Conservation (phyloP, 2,113 vertebrate species). For the Elaphurus davidianus region DNA sequence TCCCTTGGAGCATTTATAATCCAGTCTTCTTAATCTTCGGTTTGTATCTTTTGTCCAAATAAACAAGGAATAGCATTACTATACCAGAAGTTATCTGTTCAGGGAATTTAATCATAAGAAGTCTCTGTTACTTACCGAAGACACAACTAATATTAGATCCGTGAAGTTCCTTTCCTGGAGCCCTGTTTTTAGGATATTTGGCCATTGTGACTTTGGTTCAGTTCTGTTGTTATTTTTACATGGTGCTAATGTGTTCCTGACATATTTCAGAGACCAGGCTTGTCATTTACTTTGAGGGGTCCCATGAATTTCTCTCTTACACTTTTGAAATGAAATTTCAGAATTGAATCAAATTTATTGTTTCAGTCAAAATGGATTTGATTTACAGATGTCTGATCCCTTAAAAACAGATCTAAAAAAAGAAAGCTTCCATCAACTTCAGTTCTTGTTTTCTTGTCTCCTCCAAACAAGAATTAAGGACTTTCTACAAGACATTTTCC, state of each 20-base stretch:
- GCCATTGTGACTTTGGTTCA: slow-evolving; percentile 57
- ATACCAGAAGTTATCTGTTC: background rate
- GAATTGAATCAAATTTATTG: slow-evolving; percentile 74
- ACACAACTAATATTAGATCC: slow-evolving; percentile 48
- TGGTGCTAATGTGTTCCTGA: slow-evolving; percentile 71
- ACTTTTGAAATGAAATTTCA: slow-evolving; percentile 74
- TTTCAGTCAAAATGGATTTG: slow-evolving; percentile 75
- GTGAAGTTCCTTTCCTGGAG: slow-evolving; percentile 22
- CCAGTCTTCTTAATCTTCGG: background rate
- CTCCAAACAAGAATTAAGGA: slow-evolving; percentile 61
- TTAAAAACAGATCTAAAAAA: slow-evolving; percentile 72
- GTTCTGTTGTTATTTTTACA: slow-evolving; percentile 72
- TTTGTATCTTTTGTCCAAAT: background rate
- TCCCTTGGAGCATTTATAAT: background rate
- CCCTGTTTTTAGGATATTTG: slow-evolving; percentile 64
- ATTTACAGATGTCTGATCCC: slow-evolving; percentile 74
- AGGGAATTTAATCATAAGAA: background rate
- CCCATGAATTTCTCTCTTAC: slow-evolving; percentile 69
- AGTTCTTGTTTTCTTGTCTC: slow-evolving; percentile 56
- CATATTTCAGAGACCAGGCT: slow-evolving; percentile 69
- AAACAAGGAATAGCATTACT: background rate
- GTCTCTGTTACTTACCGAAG: background rate
- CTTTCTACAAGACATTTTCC: slow-evolving; percentile 39
- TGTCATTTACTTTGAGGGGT: slow-evolving; percentile 73
- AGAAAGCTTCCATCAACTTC: slow-evolving; percentile 67